Evolutionary conservation across 2,888 invertebrate species (phyloP).

Genomic region (Drosophila mulleri): DNA sequence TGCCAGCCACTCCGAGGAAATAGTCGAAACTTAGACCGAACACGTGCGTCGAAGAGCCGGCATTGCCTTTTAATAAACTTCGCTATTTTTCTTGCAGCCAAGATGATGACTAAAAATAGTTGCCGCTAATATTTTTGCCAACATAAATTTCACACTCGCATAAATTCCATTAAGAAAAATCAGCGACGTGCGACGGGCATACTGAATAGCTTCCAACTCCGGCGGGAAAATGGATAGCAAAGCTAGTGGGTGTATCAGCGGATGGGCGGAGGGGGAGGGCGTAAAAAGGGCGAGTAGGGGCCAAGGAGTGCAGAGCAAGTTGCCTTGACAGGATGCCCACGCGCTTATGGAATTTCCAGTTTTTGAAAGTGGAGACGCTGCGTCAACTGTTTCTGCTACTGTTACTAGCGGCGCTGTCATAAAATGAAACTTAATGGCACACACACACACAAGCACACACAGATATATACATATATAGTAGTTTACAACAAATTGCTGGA

Average conservation of each 20-base stretch:
- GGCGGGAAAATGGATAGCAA: background rate
- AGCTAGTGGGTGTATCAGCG: conserved; percentile 1
- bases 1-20: conserved; percentile 26
- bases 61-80: conserved; percentile 39
- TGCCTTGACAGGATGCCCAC: conserved; percentile 63
- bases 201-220: conserved; percentile 47
- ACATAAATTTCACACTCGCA: conserved; percentile 81
- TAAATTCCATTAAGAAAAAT: conserved; percentile 82
- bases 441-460: conserved; percentile 27
- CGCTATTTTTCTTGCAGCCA: conserved; percentile 14
- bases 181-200: conserved; percentile 78
- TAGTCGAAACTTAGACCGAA: conserved; percentile 16
- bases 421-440: conserved; percentile 78
- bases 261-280: accelerated
- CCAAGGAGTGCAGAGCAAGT: background rate
- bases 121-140: conserved; percentile 59
- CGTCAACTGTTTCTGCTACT: conserved; percentile 74
- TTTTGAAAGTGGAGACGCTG: conserved; percentile 77
- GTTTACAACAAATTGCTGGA: conserved; percentile 68
- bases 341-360: conserved; percentile 62
- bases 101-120: conserved; percentile 60
- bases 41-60: conserved; percentile 46
- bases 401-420: conserved; percentile 67
- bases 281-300: accelerated
- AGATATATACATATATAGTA: conserved; percentile 32